Percentiles rank a stretch among this genome's conserved stretches.
Conservation (phyloP, 2,113 vertebrate species). For the Cacatua alba region DNA sequence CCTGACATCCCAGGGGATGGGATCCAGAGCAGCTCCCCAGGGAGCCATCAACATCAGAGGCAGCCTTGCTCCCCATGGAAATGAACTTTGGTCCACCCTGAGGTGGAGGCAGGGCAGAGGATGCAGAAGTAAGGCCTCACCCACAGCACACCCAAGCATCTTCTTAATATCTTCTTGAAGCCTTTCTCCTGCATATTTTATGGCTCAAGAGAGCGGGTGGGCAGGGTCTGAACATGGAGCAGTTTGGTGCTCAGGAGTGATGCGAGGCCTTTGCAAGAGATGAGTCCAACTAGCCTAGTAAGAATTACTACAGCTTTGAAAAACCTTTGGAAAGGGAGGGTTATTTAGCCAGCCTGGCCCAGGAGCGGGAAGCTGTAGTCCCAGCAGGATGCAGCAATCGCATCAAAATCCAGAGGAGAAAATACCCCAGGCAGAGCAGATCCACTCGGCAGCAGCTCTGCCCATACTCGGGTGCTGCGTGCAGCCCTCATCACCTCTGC, state of each 20-base stretch:
- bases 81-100: fast-evolving
- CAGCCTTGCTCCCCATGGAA: background rate
- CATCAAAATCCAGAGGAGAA: background rate
- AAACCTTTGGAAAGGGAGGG: background rate
- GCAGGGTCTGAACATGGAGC: constrained; percentile 15
- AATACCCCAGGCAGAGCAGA: background rate
- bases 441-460: background rate
- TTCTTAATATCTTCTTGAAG: background rate
- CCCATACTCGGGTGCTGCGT: background rate
- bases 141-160: background rate
- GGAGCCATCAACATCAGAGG: background rate
- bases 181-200: background rate
- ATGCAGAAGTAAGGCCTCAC: background rate
- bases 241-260: background rate
- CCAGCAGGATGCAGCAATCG: background rate
- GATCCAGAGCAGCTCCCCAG: background rate
- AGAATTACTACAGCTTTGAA: constrained; percentile 7
- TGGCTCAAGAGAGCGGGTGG: background rate
- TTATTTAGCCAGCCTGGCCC: background rate
- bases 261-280: constrained; percentile 1
- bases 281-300: background rate
- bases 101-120: background rate
- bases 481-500: background rate
- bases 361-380: background rate
- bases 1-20: background rate